Evolutionary conservation across 92 coral and sea anemone species (phyloP), one percentile per base, ranked within the genome.

Genomic region (Umimayanthus kanabou): DNA sequence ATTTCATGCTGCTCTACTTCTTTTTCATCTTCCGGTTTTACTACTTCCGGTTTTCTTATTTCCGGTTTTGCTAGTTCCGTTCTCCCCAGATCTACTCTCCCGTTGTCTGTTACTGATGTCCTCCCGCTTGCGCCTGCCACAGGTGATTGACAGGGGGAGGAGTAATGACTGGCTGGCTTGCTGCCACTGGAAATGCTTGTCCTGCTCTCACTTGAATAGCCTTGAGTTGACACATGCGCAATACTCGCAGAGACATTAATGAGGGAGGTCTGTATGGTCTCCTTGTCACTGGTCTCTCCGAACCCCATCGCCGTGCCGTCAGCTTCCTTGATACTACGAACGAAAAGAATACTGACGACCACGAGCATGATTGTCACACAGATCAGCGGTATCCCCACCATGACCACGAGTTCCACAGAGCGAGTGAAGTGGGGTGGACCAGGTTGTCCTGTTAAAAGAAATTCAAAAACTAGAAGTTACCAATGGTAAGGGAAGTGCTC

Each of bases 361-460:
- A 85, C 39, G 30, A 95, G 45, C 88, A 95, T 91, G 66, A 95
- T 91, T 9, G 78, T 73, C 82, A 91, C 91, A 87, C 95, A 95
- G 23, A 89, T 81, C 84, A 93, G 85, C 39, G 98, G 98, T 66
- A 95, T 95, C 26, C 98, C 98, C n/a, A 95, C 81, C 73, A 95
- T 74, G 25, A 95, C 79, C 3, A 93, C 91, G 10, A 95, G 94
- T 61, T 95, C 98, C 49, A 94, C 91, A 3, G 86, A 67, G 43
- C 98, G 87, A 64, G 94, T 76, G 91, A 89, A 95, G 23, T 96
- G 96, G 71, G 91, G 93, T 7, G 94, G 92, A 76, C 74, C 85
- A 40, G 85, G 79, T 1, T 76, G 84, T 39, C 78, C 94, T 92
- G 86, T 65, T 40, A 65, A 33, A 37, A 55, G 20, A 49, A 69